Conservation (phyloP, 2,888 invertebrate genomes). For the Tupiocoris notatus region DNA sequence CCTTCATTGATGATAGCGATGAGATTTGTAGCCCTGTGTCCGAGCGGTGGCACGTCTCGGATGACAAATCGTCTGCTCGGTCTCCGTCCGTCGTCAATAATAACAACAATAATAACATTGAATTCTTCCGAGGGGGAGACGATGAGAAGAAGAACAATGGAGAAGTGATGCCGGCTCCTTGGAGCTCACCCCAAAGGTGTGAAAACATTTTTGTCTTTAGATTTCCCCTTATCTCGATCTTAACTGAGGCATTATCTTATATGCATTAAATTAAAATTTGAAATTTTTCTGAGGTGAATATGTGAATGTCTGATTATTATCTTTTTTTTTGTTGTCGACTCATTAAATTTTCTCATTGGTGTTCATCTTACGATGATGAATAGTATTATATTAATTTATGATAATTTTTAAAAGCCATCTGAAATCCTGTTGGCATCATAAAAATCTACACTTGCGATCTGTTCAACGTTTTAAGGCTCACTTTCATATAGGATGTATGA, state of each 20-base stretch:
- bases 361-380: too few species aligned
- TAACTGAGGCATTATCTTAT: too few species aligned
- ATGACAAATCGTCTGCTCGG: slow-evolving; percentile 37
- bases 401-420: too few species aligned
- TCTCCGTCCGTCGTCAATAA: slow-evolving; percentile 42
- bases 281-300: neutral
- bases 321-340: too few species aligned
- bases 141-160: slow-evolving; percentile 43
- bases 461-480: too few species aligned
- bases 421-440: too few species aligned
- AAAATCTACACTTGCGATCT: too few species aligned
- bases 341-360: too few species aligned
- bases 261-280: neutral
- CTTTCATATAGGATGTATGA: too few species aligned
- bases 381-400: too few species aligned
- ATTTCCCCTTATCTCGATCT: too few species aligned
- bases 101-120: slow-evolving; percentile 53
- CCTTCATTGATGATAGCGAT: slow-evolving; percentile 72
- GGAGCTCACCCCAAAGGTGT: slow-evolving; percentile 72
- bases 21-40: slow-evolving; percentile 45
- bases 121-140: slow-evolving; percentile 46
- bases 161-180: slow-evolving; percentile 59
- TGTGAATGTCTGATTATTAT: too few species aligned
- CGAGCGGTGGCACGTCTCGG: slow-evolving; percentile 42
- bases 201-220: neutral